Evolutionary conservation across 2,888 invertebrate genomes (phyloP), one percentile per base, ranked within the genome.

Genomic region (Agonum fuliginosum): DNA sequence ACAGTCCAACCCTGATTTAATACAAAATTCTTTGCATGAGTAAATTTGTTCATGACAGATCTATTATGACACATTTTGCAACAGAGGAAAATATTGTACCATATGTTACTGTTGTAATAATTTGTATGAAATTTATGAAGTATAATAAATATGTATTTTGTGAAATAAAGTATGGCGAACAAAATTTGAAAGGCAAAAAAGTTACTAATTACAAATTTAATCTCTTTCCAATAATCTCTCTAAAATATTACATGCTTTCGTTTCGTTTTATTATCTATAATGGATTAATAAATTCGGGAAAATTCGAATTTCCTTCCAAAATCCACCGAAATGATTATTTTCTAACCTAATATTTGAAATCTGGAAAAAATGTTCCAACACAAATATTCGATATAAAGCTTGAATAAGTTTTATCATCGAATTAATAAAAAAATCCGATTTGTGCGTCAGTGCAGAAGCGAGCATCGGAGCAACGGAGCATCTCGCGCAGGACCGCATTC

Each of bases 371-470:
- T 62, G 30, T 30, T 62, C 30, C 30, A 30, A 62, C 30, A 62
- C 58, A 62, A 62, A 62, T 62, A 62, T 62, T 62, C 58, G 58
- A 62, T 62, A 30, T 30, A 30, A 62, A 62, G 58, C 30, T 30
- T 62, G 58, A 67, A 37, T 37, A 67, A 67, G 41, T 67, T 67
- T 67, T 67, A 67, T 67, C 67, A 67, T 67, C 67, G 41, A 67
- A 67, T 67, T 67, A 67, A 67, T 41, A 41, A 67, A 67, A 54
- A 67, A 67, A 41, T 67, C 67, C 41, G 37, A 67, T 67, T 67
- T 67, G 41, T 67, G 37, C 67, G 58, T 62, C 58, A 30, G 27
- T 30, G 17, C 58, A 62, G 58, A 62, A 62, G n/a, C n/a, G n/a
- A 62, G 58, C 22, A 54, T 54, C 22, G 14, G 30, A 30, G 24